A percentile compares a stretch with the other conserved stretches of the same genome.
These are phyloP conservation scores for Agapornis roseicollis DNA, from an alignment of 2,113 vertebrate species.

Conservation along the genomic window DNA sequence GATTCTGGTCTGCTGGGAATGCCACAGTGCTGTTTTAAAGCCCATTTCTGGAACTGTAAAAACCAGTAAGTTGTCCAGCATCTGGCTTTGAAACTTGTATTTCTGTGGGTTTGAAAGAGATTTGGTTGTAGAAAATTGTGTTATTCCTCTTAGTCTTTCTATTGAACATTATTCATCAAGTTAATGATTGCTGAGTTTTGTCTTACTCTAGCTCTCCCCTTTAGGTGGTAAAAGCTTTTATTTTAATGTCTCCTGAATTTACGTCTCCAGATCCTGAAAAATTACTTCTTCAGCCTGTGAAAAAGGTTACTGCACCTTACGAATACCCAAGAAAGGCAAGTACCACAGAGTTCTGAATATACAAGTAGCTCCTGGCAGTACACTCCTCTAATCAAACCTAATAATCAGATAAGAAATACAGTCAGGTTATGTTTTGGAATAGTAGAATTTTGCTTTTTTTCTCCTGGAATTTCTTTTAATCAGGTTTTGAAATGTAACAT, in stretches of 20 bases:
- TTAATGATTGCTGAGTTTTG: background rate
- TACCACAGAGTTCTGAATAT: background rate
- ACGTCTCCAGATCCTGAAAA: conserved; percentile 25
- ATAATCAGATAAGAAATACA: background rate
- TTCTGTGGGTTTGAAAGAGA: background rate
- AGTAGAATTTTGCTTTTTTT: background rate
- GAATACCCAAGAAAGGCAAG: conserved; percentile 70
- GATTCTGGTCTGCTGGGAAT: background rate
- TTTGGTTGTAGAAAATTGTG: background rate
- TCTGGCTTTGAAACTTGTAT: background rate
- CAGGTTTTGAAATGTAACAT: background rate
- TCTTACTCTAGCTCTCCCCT: background rate
- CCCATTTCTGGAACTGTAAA: background rate
- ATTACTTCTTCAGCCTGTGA: conserved; percentile 59
- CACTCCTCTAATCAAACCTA: background rate
- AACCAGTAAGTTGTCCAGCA: background rate
- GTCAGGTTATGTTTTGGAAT: background rate
- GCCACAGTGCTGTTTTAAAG: background rate
- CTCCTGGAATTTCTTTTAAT: background rate
- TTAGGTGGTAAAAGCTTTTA: conserved; percentile 73
- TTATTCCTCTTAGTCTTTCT: background rate
- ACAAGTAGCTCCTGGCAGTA: background rate
- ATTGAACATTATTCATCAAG: background rate
- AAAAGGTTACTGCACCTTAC: conserved; percentile 63
- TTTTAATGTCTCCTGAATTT: conserved; percentile 60